phyloP scores from a whole-genome alignment of 2,797 vertebrate species.

The Antrozous pallidus region DNA sequence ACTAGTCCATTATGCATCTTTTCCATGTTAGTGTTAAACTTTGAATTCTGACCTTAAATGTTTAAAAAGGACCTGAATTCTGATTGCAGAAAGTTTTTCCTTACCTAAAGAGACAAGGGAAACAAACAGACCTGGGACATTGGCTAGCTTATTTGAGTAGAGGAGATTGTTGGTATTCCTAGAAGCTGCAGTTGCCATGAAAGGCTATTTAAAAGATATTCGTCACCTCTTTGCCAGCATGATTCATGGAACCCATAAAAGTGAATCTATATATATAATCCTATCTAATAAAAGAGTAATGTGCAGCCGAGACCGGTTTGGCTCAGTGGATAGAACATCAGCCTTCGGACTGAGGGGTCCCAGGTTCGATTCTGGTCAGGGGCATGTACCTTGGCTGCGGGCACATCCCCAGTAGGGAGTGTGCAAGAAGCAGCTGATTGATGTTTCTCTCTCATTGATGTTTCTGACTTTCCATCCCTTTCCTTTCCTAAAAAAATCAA shows the following conservation, averaged over 20 bases:
- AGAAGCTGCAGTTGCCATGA: not conserved
- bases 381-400: no score
- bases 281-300: no score
- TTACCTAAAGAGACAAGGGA: not conserved
- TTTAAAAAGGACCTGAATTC: constrained; percentile 11
- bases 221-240: not conserved
- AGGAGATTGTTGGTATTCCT: not conserved
- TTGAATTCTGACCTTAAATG: not conserved
- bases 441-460: no score
- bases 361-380: no score
- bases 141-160: not conserved
- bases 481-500: no score
- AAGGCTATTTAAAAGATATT: not conserved
- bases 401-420: no score
- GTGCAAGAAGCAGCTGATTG: no score
- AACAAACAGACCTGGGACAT: not conserved
- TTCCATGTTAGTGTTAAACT: not conserved
- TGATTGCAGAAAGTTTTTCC: not conserved
- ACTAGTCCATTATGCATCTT: not conserved
- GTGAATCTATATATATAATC: not conserved
- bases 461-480: no score
- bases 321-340: no score
- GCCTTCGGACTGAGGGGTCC: no score
- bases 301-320: no score
- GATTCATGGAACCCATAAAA: not conserved